Base-by-base conservation (phyloP, 1,140 invertebrate species). In the Drosophila mojavensis region DNA sequence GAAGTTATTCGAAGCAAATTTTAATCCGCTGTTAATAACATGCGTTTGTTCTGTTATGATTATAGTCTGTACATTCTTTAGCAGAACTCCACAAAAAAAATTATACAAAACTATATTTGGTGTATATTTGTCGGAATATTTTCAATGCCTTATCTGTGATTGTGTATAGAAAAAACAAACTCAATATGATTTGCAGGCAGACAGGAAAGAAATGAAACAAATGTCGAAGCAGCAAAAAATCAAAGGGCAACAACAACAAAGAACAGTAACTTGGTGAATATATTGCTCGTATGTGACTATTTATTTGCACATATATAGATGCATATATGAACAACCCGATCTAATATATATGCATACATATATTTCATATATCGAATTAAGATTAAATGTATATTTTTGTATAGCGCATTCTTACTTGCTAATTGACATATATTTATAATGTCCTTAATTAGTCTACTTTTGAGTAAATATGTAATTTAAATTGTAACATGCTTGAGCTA, bases 161-260 rank as follows among this genome's bases (percentile, higher is more conserved):
- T 45, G 43, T 20, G 45, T 48, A 69, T 53, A 69, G 47, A 24
- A 24, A 24, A 70, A 66, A 78, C 26, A 55, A 20, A 13, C 24
- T 58, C 55, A 64, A 81, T 74, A 60, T 66, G 53, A 63, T 51
- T 65, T 74, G 48, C 53, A 36, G 62, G 41, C 76, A 63, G 58
- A 65, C 72, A 63, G 58, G 24, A 61, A 68, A 68, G 47, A 28
- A 30, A 60, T 30, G 51, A 51, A 9, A 58, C 65, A 80, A 81
- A 79, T 82, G 75, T 81, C 61, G 70, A 75, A 78, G 45, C 64
- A 60, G 63, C 77, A 75, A 33, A 79, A 79, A 79, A 28, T 28
- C 51, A 47, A 68, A 67, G 55, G 26, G 36, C 58, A 59, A 45
- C 24, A 41, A 15, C 39, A 59, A 30, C 15, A 48, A 13, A 39